A percentile compares a stretch with the other conserved stretches of the same genome.
phyloP scores from a whole-genome alignment of 2,113 vertebrate genomes.

The Ceyx melanurus region DNA sequence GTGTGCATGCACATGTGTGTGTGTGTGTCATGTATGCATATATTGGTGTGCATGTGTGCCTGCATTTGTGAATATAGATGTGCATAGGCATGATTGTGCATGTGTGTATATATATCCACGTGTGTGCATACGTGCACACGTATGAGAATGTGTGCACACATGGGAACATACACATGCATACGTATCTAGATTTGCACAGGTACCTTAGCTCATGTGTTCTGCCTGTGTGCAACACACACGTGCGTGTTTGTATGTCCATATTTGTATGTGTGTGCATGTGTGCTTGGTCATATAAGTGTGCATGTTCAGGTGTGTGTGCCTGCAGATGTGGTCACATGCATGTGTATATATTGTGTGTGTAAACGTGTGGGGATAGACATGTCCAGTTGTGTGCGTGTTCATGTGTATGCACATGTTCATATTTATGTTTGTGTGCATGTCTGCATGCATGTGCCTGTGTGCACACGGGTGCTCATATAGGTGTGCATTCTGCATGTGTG shows the following conservation, averaged over 20 bases:
- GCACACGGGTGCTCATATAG: not conserved
- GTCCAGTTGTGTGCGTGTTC: not conserved
- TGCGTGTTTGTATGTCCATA: too few species aligned
- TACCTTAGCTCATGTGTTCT: not conserved
- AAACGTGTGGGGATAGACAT: not conserved
- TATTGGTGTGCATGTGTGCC: too few species aligned
- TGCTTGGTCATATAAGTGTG: not conserved
- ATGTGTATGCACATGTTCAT: not conserved
- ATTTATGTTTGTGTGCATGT: not conserved
- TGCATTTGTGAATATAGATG: not conserved
- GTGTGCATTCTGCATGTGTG: not conserved
- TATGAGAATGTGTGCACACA: too few species aligned
- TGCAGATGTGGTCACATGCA: too few species aligned
- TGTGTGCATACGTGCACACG: too few species aligned
- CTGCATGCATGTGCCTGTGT: not conserved
- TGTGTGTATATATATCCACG: rapidly evolving
- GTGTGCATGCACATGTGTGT: not conserved
- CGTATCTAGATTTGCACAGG: too few species aligned
- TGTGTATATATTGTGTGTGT: too few species aligned
- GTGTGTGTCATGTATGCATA: not conserved
- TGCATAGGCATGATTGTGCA: too few species aligned
- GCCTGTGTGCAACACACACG: not conserved
- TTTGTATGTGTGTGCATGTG: too few species aligned
- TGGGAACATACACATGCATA: too few species aligned
- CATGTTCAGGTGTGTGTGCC: too few species aligned